A percentile compares a stretch with the other conserved stretches of the same genome.
These are phyloP conservation scores for Siderastrea siderea DNA, from an alignment of 92 coral and sea anemone species.

Conservation along the genomic window DNA sequence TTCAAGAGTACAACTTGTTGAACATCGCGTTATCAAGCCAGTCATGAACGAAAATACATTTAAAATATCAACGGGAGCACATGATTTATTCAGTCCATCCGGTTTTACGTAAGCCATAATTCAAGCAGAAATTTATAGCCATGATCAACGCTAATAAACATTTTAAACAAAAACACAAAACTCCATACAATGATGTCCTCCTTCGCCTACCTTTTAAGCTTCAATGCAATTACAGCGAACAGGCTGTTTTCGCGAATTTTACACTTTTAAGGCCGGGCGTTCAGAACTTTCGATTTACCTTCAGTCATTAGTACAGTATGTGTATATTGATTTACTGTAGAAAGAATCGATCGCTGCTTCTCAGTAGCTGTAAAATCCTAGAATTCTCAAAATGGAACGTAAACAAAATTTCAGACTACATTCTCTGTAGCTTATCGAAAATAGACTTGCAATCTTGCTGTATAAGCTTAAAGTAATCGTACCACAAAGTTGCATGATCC, in stretches of 20 bases:
- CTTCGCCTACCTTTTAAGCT: neutral
- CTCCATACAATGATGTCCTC: neutral
- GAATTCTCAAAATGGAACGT: neutral
- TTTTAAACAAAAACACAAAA: neutral
- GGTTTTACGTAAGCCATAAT: constrained; percentile 30
- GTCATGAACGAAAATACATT: neutral
- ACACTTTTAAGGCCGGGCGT: neutral
- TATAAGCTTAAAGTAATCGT: neutral
- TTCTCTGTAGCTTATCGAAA: neutral
- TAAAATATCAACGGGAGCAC: neutral
- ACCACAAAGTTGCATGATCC: constrained; percentile 16
- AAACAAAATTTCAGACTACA: neutral
- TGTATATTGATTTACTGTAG: no score
- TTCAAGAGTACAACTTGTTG: neutral
- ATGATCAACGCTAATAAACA: constrained; percentile 4
- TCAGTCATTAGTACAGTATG: neutral
- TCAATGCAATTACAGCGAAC: neutral
- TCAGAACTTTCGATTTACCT: neutral
- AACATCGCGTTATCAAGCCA: neutral
- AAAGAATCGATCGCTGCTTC: no score
- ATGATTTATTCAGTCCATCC: constrained; percentile 29
- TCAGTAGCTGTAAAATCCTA: neutral
- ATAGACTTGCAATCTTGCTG: neutral
- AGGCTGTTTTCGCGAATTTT: neutral
- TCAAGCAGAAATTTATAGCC: constrained; percentile 22